These are phyloP conservation scores for Prochilodus magdalenae DNA, from an alignment of 2,113 vertebrate species.

Conservation along the genomic window DNA sequence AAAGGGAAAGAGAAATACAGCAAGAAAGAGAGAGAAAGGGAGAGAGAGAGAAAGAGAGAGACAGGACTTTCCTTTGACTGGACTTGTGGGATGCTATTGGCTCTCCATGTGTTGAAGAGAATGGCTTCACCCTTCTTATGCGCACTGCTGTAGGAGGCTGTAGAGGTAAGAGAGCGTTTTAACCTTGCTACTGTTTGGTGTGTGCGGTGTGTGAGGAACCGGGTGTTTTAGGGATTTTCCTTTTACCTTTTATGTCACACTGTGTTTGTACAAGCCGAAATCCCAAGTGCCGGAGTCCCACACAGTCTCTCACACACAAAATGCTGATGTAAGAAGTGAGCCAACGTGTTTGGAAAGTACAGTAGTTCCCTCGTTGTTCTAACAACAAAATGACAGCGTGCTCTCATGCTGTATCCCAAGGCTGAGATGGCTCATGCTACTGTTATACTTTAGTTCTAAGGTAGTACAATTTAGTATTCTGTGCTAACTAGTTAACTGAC, in stretches of 20 bases:
- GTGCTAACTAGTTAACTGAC: not conserved
- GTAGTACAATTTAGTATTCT: too few species aligned
- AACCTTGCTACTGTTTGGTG: constrained; percentile 7
- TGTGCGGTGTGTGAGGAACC: not conserved
- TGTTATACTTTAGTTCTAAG: not conserved
- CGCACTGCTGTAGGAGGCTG: constrained; percentile 8
- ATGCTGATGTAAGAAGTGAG: not conserved
- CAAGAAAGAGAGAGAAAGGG: constrained; percentile 5
- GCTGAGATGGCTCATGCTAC: not conserved
- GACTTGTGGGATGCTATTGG: constrained; percentile 1
- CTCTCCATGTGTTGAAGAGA: constrained; percentile 13
- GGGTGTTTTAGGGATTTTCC: not conserved
- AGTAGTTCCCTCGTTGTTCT: not conserved
- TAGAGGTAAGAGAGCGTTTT: constrained; percentile 41
- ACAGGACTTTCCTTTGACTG: not conserved
- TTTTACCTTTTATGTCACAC: not conserved
- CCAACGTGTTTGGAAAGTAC: not conserved
- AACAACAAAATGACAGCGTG: too few species aligned
- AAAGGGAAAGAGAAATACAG: not conserved
- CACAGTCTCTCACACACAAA: not conserved
- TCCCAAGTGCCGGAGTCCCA: not conserved
- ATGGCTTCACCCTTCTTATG: constrained; percentile 15
- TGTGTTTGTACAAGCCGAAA: constrained; percentile 5
- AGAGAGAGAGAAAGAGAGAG: constrained; percentile 22
- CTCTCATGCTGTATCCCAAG: too few species aligned